A percentile compares a stretch with the other conserved stretches of the same genome.
These are phyloP conservation scores for Shinisaurus crocodilurus DNA, from an alignment of 2,113 vertebrate genomes.

Conservation along the genomic window DNA sequence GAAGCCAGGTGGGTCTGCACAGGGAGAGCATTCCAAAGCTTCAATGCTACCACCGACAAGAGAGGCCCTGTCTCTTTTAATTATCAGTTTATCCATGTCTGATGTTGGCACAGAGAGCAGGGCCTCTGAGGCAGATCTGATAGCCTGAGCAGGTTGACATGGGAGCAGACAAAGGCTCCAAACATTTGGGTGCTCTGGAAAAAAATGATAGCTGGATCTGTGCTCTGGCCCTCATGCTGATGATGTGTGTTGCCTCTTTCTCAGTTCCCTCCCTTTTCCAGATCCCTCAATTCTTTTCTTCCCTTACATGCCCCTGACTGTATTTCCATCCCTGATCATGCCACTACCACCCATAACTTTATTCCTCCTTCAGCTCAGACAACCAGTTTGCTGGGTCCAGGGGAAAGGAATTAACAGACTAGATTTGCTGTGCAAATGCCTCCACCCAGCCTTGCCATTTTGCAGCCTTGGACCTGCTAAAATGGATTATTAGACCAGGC, in stretches of 20 bases:
- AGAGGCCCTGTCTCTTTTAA: background rate
- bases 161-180: background rate
- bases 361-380: background rate
- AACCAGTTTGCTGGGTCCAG: background rate
- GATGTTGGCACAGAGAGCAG: background rate
- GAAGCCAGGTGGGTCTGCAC: too few relatives aligned
- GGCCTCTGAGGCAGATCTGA: background rate
- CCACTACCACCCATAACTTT: background rate
- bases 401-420: background rate
- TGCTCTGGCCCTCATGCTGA: background rate
- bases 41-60: background rate
- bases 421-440: background rate
- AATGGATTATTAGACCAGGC: background rate
- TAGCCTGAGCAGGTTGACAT: background rate
- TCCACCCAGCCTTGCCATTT: background rate
- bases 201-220: background rate
- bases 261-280: background rate
- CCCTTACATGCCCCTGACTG: background rate
- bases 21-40: background rate
- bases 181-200: background rate
- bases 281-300: background rate
- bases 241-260: background rate
- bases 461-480: background rate
- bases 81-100: background rate
- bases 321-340: background rate